A percentile compares a stretch with the other conserved stretches of the same genome.
Evolutionary conservation across 2,888 invertebrate genomes (phyloP).

Genomic region (Calliphora vomitoria): DNA sequence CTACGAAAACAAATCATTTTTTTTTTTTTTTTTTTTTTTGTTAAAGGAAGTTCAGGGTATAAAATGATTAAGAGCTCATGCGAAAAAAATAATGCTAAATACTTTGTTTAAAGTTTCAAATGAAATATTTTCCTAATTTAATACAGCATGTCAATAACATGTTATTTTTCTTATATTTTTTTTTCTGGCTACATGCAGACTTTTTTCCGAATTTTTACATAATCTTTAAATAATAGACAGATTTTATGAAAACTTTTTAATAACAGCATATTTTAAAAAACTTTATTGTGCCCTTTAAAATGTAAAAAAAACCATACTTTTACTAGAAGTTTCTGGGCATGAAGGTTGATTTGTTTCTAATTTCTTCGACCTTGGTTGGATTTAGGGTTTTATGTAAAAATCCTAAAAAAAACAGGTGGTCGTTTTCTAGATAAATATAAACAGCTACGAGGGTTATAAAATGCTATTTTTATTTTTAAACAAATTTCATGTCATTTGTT

Average conservation of each 20-base stretch:
- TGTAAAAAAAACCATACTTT: not conserved
- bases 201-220: not conserved
- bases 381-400: conserved; percentile 1
- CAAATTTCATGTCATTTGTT: too few species aligned
- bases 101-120: conserved; percentile 37
- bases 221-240: conserved; percentile 38
- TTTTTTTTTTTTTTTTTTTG: not conserved
- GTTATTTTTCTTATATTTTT: not conserved
- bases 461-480: too few species aligned
- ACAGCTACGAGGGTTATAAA: too few species aligned
- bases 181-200: not conserved
- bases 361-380: conserved; percentile 1
- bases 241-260: not conserved
- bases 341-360: not conserved
- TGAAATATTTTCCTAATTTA: conserved; percentile 14
- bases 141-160: conserved; percentile 38
- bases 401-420: not conserved
- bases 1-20: not conserved
- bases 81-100: conserved; percentile 32
- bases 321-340: not conserved
- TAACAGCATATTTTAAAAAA: not conserved
- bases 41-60: conserved; percentile 7
- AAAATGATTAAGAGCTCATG: conserved; percentile 41
- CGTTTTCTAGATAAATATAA: not conserved
- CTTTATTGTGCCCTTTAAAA: not conserved